These are phyloP conservation scores for Drosophila subquinaria DNA, from an alignment of 2,888 invertebrate species.

Conservation along the genomic window DNA sequence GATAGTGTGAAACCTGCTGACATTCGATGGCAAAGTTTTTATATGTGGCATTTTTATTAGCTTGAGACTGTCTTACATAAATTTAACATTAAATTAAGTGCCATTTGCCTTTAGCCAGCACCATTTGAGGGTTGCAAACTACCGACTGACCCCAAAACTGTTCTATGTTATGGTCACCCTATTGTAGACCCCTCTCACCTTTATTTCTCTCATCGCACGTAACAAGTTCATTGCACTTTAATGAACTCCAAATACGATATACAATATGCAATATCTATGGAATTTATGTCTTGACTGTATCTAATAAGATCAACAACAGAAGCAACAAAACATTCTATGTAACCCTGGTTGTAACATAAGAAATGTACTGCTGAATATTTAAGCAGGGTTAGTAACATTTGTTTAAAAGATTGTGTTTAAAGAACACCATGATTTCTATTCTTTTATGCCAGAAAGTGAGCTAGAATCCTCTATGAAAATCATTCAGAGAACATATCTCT, in stretches of 20 bases:
- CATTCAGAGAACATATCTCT: too few relatives aligned
- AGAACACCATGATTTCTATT: not conserved
- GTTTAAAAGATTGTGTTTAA: not conserved
- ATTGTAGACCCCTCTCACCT: not conserved
- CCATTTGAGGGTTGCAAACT: constrained; percentile 39
- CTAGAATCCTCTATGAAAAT: too few relatives aligned
- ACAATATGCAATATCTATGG: constrained; percentile 40
- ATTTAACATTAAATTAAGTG: constrained; percentile 79
- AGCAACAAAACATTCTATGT: not conserved
- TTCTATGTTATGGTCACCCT: constrained; percentile 5
- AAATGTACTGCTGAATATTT: not conserved
- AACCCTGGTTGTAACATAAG: not conserved
- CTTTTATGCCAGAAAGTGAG: too few relatives aligned
- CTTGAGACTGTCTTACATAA: constrained; percentile 68
- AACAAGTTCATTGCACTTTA: constrained; percentile 70
- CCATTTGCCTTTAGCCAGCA: constrained; percentile 50
- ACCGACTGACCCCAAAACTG: constrained; percentile 41
- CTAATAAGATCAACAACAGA: constrained; percentile 1
- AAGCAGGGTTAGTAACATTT: not conserved
- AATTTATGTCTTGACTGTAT: constrained; percentile 31
- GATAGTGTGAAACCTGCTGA: constrained; percentile 57
- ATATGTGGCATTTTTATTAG: constrained; percentile 70
- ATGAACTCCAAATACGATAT: constrained; percentile 51
- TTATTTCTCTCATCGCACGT: constrained; percentile 20
- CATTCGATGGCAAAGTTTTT: constrained; percentile 37